Base-by-base conservation (phyloP, 2,888 invertebrate genomes). In the Dione vanillae region DNA sequence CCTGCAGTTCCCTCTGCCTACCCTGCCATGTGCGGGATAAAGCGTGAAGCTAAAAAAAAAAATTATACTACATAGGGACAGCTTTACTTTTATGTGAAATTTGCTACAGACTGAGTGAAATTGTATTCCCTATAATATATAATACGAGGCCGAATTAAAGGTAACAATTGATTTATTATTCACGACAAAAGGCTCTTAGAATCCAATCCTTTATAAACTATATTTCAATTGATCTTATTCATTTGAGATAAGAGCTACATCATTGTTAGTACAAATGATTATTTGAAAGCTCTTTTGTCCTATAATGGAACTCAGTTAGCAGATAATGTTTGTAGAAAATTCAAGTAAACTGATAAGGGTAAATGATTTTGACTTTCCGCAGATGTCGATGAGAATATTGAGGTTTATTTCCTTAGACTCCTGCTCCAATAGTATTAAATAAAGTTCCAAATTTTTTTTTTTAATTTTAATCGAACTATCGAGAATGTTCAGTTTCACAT, bases 131-230 rank as follows among this genome's bases (percentile, higher is more conserved):
- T 27, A 27, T 27, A 27, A 27, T 27, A 10, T 16, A 27, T 7
- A 54, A 11, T 49, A 51, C 40, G 52, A 47, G 47, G 67, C 40
- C 37, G 27, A 68, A 73, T 71, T 64, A 69, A 74, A 71, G 59
- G 71, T 69, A 69, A 59, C 47, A 47, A 69, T 59, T 35, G 52
- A 67, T 67, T 59, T 69, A 74, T 71, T 67, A 74, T 74, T 67
- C 66, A 69, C 51, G 71, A 59, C 59, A 69, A 71, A 54, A 49
- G 65, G 45, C 62, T 56, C 16, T 43, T 12, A 49, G 19, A 47
- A 35, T 14, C 14, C 14, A 47, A 62, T 62, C 20, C 65, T n/a
- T 40, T 35, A 66, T 59, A 65, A 51, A 61, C 35, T 20, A 49
- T 49, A 27, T 43, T 61, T 43, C 8, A 43, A 43, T 61, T n/a